Evolutionary conservation across 2,888 invertebrate species (phyloP).

Genomic region (Aleiodes leptofemur): DNA sequence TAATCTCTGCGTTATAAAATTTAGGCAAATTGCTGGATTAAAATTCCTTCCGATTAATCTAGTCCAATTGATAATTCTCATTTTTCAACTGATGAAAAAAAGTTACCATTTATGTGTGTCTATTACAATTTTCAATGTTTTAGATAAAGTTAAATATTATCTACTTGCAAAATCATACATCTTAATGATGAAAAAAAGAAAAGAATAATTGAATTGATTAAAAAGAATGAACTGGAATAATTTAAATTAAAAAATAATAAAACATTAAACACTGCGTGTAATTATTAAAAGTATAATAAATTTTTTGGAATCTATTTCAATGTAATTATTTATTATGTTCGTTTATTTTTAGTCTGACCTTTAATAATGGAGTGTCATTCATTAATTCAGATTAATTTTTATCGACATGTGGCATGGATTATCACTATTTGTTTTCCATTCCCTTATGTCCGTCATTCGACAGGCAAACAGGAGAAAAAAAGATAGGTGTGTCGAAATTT

Average conservation of each 20-base stretch:
- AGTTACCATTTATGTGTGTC: slow-evolving; percentile 28
- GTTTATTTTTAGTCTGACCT: slow-evolving; percentile 1
- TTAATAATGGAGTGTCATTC: slow-evolving; percentile 22
- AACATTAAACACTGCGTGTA: no score
- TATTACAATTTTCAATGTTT: slow-evolving; percentile 19
- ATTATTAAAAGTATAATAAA: no score
- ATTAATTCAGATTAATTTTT: slow-evolving; percentile 33
- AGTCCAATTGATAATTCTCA: background rate
- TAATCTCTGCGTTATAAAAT: slow-evolving; percentile 12
- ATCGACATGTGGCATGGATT: slow-evolving; percentile 12
- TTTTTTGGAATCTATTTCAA: no score
- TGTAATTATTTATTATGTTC: slow-evolving; percentile 1
- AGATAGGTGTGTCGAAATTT: no score
- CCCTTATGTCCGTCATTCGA: background rate
- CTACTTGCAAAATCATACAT: slow-evolving; percentile 10
- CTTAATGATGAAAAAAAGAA: background rate
- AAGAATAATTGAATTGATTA: background rate
- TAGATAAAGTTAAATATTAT: background rate
- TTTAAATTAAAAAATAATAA: background rate
- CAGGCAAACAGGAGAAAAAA: slow-evolving; percentile 9
- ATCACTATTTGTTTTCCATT: background rate
- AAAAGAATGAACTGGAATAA: background rate
- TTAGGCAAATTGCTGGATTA: slow-evolving; percentile 15
- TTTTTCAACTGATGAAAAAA: background rate
- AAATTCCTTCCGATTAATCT: background rate